These are phyloP conservation scores for Carcharodon carcharias DNA, from an alignment of 2,797 vertebrate genomes.

Conservation along the genomic window DNA sequence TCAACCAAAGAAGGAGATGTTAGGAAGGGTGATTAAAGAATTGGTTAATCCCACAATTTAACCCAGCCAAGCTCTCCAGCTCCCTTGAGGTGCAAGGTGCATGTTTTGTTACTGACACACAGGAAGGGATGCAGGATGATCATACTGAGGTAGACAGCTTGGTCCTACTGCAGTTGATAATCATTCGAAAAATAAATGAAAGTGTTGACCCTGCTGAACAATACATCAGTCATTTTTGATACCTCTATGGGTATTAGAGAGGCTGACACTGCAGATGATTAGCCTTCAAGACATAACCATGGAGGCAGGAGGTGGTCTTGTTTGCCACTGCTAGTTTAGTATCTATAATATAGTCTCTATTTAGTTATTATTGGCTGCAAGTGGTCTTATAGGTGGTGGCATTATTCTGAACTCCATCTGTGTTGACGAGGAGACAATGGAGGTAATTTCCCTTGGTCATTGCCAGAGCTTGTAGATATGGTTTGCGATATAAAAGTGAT, in stretches of 20 bases:
- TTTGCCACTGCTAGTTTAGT: background rate
- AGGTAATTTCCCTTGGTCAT: background rate
- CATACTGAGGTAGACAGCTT: background rate
- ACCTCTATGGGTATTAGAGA: background rate
- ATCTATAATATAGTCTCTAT: background rate
- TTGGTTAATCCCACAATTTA: background rate
- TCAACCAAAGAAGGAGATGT: background rate
- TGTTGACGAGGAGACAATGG: background rate
- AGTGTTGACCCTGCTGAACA: background rate
- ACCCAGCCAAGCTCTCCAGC: background rate
- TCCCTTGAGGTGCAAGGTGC: background rate
- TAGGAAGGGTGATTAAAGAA: background rate
- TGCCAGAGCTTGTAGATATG: background rate
- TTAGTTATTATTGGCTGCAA: background rate
- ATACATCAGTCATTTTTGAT: background rate
- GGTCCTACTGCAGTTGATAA: background rate
- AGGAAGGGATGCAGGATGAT: background rate
- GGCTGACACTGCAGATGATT: background rate
- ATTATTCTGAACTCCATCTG: background rate
- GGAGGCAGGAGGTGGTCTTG: background rate
- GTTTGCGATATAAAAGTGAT: background rate
- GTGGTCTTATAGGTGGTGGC: background rate
- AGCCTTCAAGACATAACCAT: background rate
- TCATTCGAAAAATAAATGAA: background rate
- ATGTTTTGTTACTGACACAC: background rate